Evolutionary conservation across 2,888 invertebrate species (phyloP).

Genomic region (Arctia plantaginis): DNA sequence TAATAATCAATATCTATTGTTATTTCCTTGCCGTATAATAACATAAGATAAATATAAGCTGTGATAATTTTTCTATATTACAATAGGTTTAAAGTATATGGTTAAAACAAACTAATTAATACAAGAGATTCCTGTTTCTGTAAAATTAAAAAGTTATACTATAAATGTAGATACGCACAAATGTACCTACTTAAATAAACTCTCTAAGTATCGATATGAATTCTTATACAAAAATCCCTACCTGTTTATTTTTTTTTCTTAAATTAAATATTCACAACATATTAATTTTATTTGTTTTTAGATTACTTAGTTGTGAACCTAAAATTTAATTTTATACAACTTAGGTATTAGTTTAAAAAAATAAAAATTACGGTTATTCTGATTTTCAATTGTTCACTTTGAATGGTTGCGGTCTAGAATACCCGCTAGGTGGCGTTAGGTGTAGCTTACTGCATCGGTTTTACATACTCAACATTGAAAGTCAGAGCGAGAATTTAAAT

Average conservation of each 20-base stretch:
- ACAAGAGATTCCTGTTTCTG: too few relatives aligned
- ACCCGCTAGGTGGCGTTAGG: conserved; percentile 3
- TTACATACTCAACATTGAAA: too few relatives aligned
- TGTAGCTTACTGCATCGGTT: not conserved
- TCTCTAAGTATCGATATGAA: not conserved
- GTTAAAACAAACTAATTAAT: not conserved
- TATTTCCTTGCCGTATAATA: not conserved
- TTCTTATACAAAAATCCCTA: not conserved
- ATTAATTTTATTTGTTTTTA: not conserved
- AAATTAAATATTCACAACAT: too few relatives aligned
- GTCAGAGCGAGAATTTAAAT: too few relatives aligned
- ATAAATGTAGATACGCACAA: too few relatives aligned
- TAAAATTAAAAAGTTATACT: too few relatives aligned
- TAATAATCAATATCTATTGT: not conserved
- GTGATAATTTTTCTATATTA: not conserved
- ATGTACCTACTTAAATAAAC: not conserved
- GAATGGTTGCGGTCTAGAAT: not conserved
- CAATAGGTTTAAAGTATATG: too few relatives aligned
- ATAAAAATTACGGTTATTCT: not conserved
- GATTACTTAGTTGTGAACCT: not conserved
- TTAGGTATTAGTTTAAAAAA: too few relatives aligned
- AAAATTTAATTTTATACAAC: not conserved
- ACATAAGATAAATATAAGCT: not conserved
- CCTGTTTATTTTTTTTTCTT: not conserved
- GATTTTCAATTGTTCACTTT: not conserved